Evolutionary conservation across 2,113 vertebrate genomes (phyloP).

Genomic region (Merops nubicus): DNA sequence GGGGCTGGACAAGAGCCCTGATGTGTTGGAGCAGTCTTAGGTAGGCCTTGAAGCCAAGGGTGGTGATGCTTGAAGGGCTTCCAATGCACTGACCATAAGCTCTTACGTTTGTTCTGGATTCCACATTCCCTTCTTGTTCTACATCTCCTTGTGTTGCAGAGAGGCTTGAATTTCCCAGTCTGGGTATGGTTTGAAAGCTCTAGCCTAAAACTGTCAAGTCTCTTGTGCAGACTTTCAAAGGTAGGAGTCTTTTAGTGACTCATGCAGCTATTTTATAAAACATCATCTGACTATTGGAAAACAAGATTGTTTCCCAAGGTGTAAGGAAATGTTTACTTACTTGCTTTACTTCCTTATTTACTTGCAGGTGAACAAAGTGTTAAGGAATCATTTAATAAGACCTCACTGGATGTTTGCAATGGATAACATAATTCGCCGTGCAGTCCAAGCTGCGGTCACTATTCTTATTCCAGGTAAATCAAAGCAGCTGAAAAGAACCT

Average conservation of each 20-base stretch:
- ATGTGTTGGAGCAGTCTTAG: no score
- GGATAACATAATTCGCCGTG: constrained; percentile 92
- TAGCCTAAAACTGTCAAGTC: not conserved
- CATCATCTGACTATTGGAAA: not conserved
- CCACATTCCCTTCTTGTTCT: not conserved
- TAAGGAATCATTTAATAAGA: constrained; percentile 92
- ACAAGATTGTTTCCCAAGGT: not conserved
- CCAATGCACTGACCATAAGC: fast-evolving
- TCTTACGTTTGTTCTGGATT: not conserved
- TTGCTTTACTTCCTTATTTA: not conserved
- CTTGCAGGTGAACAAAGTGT: constrained; percentile 90
- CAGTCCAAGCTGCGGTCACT: constrained; percentile 92
- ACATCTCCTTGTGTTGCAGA: not conserved
- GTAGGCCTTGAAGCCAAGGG: not conserved
- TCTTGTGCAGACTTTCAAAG: not conserved
- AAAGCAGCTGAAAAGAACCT: not conserved
- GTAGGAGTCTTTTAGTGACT: not conserved
- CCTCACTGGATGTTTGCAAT: constrained; percentile 97
- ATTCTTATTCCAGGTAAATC: constrained; percentile 91
- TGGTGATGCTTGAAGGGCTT: not conserved
- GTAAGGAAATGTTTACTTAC: not conserved
- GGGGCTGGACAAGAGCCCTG: not conserved
- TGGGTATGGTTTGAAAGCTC: not conserved
- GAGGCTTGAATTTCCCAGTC: not conserved
- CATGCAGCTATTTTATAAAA: not conserved